Base-by-base conservation (phyloP, 1,140 invertebrate species). In the Cyclargus thomasi region DNA sequence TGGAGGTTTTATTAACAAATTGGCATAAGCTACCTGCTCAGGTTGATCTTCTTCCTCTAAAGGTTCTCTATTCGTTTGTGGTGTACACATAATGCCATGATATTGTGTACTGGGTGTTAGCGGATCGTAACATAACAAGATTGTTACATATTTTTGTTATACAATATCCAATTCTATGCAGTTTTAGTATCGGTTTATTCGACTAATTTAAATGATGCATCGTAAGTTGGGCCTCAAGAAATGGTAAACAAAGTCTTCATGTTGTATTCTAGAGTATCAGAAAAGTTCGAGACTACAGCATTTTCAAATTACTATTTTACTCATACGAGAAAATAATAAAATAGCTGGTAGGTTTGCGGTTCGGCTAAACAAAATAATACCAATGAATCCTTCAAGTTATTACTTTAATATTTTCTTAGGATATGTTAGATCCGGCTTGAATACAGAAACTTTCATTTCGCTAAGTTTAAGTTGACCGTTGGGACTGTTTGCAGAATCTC, bases 381-480 rank as follows among this genome's bases (percentile, higher is more conserved):
- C 23, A 29, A 63, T 63, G 63, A 68, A 64, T 55, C 53, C 23
- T 57, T 68, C 62, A 55, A 66, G 69, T 68, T 70, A 73, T 70
- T 70, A 63, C 63, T 36, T 20, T 55, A 17, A 73, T 73, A 74
- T 71, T 74, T 74, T 74, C 70, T 71, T 74, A 74, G 69, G 70
- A 69, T 62, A 21, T 59, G 62, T 39, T 71, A 71, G 71, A 67
- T 65, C 65, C 53, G 21, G 65, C 53, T 63, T 69, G 67, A 74
- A 74, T 74, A 74, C 64, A 57, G 65, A 71, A 71, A 71, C 57
- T 65, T 71, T 71, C 69, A 74, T 74, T 64, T 73, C 72, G 53
- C 70, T 70, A 64, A 65, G 62, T 68, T 62, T 53, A 69, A 39
- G 65, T 67, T 74, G 72, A 69, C 72, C 72, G 69, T 18, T 64